Conservation (phyloP, 2,888 invertebrate genomes). For the Nomada ruficornis region DNA sequence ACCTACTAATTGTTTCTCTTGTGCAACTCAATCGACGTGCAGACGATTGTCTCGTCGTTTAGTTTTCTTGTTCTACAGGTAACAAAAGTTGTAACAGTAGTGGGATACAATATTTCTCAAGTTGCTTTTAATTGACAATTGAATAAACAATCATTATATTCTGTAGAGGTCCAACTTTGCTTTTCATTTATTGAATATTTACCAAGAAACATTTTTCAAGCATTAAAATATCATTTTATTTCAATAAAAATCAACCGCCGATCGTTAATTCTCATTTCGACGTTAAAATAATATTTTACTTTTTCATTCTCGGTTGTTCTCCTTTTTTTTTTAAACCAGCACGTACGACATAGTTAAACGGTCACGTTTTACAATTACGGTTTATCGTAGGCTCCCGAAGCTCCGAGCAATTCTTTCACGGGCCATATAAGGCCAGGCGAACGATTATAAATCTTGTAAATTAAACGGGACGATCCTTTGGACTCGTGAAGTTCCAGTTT, state of each 20-base stretch:
- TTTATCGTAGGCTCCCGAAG: neutral
- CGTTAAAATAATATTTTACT: neutral
- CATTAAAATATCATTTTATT: no score
- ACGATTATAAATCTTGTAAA: constrained; percentile 38
- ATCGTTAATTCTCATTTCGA: neutral
- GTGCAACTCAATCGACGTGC: neutral
- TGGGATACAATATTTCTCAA: no score
- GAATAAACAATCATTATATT: no score
- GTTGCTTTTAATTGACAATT: no score
- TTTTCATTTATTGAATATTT: no score
- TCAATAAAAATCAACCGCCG: no score
- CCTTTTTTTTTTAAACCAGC: neutral
- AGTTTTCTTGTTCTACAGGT: neutral
- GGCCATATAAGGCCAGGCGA: neutral
- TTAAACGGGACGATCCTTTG: constrained; percentile 25
- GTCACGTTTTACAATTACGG: constrained; percentile 1
- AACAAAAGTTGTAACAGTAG: neutral
- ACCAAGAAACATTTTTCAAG: no score
- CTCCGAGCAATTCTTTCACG: neutral
- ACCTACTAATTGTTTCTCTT: neutral
- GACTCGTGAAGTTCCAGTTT: constrained; percentile 8
- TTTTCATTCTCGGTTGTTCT: no score
- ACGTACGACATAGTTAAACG: neutral
- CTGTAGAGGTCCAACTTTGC: no score
- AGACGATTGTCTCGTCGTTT: neutral